Percentiles rank a stretch among this genome's conserved stretches.
These are phyloP conservation scores for Cataglyphis rosenhaueri DNA, from an alignment of 2,888 invertebrate genomes.

Conservation along the genomic window DNA sequence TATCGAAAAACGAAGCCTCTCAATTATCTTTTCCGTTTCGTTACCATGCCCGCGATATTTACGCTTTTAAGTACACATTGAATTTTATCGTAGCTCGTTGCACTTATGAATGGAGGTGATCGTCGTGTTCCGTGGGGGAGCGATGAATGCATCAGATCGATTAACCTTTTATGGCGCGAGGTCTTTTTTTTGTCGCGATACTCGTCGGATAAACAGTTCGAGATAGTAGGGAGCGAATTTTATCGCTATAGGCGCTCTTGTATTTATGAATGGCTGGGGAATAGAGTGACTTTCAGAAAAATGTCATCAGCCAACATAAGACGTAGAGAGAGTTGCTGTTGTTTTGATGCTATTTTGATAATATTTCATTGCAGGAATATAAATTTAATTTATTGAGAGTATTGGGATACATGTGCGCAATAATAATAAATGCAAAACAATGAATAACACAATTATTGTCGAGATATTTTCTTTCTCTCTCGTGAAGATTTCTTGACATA, in stretches of 20 bases:
- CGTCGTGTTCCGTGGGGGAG: slow-evolving; percentile 33
- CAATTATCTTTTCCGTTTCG: slow-evolving; percentile 17
- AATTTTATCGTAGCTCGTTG: slow-evolving; percentile 39
- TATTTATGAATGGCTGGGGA: slow-evolving; percentile 42
- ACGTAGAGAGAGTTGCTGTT: not conserved
- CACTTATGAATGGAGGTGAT: slow-evolving; percentile 34
- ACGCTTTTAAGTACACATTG: slow-evolving; percentile 29
- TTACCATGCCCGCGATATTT: not conserved
- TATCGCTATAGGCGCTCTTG: not conserved
- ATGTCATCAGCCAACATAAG: slow-evolving; percentile 32
- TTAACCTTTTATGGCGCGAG: slow-evolving; percentile 58
- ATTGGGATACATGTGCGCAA: not conserved
- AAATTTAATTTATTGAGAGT: slow-evolving; percentile 38
- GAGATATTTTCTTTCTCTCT: not conserved
- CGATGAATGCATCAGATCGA: slow-evolving; percentile 63
- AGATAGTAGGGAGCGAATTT: slow-evolving; percentile 30
- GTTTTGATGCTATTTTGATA: slow-evolving; percentile 4
- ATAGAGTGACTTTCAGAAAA: slow-evolving; percentile 29
- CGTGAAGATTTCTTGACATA: not conserved
- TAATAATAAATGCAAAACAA: slow-evolving; percentile 25
- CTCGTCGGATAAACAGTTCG: slow-evolving; percentile 3
- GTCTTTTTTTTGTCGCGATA: slow-evolving; percentile 15
- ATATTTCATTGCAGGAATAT: slow-evolving; percentile 1
- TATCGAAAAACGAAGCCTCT: not conserved
- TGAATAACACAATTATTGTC: not conserved